Evolutionary conservation across 2,888 invertebrate genomes (phyloP).

Genomic region (Camptogramma bilineatum): DNA sequence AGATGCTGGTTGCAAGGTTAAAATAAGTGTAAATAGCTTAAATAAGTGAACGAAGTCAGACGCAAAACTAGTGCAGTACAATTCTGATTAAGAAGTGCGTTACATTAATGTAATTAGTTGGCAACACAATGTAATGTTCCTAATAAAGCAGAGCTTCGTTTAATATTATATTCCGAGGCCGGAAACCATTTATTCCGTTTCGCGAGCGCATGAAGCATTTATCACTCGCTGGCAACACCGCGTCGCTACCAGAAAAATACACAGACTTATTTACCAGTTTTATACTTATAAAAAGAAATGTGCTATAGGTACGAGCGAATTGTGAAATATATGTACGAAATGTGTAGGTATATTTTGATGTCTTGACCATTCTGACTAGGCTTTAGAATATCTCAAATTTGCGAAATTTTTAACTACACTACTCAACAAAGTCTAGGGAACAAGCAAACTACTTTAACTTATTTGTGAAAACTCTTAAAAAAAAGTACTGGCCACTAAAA

Average conservation of each 20-base stretch:
- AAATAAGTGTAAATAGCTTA: no score
- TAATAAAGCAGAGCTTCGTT: conserved; percentile 7
- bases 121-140: conserved; percentile 10
- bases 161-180: conserved; percentile 9
- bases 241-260: not conserved
- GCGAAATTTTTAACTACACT: no score
- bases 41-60: no score
- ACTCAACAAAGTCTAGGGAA: no score
- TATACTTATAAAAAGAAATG: not conserved
- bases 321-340: no score
- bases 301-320: not conserved
- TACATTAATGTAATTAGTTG: conserved; percentile 9
- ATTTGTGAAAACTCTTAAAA: no score
- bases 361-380: no score
- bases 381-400: no score
- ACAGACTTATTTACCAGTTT: not conserved
- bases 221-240: conserved; percentile 7
- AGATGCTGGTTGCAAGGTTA: no score
- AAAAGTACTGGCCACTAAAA: no score
- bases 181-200: conserved; percentile 21
- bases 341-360: no score
- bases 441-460: no score
- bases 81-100: conserved; percentile 1
- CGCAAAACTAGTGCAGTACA: not conserved
- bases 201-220: conserved; percentile 16